phyloP scores from a whole-genome alignment of 2,797 vertebrate species.

The Eutrigla gurnardus region DNA sequence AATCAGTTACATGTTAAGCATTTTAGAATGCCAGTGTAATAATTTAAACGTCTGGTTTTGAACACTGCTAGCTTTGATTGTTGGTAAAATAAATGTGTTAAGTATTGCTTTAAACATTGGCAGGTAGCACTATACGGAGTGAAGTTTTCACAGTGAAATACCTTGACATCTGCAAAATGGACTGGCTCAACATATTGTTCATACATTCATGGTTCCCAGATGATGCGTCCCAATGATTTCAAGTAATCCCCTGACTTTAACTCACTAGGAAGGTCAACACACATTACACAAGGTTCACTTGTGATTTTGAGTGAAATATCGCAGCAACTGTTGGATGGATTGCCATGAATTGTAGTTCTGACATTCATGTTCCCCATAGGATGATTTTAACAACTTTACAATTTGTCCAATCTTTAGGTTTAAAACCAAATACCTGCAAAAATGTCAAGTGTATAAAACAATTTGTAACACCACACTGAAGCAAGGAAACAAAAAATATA shows the following conservation, averaged over 20 bases:
- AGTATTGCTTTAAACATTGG: no score
- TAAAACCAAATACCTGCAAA: not conserved
- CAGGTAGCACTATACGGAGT: no score
- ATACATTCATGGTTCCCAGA: not conserved
- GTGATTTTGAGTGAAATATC: constrained; percentile 1
- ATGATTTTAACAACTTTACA: not conserved
- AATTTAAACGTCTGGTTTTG: not conserved
- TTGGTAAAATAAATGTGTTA: no score
- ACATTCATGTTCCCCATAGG: no score
- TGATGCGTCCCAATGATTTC: not conserved
- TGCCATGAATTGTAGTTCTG: not conserved
- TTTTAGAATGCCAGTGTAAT: not conserved
- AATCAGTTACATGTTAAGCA: not conserved
- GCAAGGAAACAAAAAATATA: not conserved
- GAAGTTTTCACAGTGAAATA: no score
- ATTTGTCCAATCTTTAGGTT: not conserved
- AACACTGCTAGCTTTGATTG: not conserved
- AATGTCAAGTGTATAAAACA: not conserved
- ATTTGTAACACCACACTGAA: not conserved
- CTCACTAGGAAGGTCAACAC: not conserved
- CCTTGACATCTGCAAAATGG: not conserved
- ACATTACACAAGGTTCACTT: not conserved
- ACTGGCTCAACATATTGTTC: not conserved
- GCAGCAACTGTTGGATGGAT: not conserved
- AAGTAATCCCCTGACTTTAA: not conserved